phyloP scores from a whole-genome alignment of 37 sponge, comb jelly and placozoan genomes.

The Ephydatia muelleri region DNA sequence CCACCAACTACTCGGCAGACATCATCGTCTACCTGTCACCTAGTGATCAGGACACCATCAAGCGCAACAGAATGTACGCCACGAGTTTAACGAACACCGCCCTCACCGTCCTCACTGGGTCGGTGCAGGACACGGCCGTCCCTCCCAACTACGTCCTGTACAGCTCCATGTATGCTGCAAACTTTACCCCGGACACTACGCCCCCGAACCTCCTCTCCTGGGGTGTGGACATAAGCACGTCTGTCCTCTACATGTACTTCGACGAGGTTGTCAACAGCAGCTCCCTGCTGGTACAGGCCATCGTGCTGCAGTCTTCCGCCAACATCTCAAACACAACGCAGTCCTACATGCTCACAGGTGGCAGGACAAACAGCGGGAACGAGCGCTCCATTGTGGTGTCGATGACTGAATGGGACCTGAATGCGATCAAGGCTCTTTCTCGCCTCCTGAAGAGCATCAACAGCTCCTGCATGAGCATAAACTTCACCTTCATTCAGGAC shows the following conservation, averaged over 20 bases:
- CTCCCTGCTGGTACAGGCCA: conserved; percentile 52
- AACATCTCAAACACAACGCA: conserved; percentile 34
- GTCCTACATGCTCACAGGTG: conserved; percentile 56
- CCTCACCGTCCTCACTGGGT: conserved; percentile 26
- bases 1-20: conserved; percentile 29
- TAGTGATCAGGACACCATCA: conserved; percentile 59
- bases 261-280: conserved; percentile 72
- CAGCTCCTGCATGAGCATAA: conserved; percentile 69
- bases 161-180: conserved; percentile 11
- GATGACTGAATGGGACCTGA: conserved; percentile 67
- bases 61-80: conserved; percentile 61
- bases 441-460: conserved; percentile 43
- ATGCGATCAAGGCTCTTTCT: conserved; percentile 63
- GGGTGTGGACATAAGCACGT: conserved; percentile 45
- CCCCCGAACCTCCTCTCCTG: conserved; percentile 57
- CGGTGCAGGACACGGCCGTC: conserved; percentile 54
- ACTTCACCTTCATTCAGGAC: conserved; percentile 61
- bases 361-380: conserved; percentile 58
- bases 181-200: conserved; percentile 72
- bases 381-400: conserved; percentile 49
- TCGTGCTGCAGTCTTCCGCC: conserved; percentile 71
- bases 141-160: conserved; percentile 52
- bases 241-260: conserved; percentile 54
- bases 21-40: conserved; percentile 50
- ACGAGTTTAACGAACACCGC: conserved; percentile 51